phyloP scores from a whole-genome alignment of 2,888 invertebrate species.

The Papilio demoleus region DNA sequence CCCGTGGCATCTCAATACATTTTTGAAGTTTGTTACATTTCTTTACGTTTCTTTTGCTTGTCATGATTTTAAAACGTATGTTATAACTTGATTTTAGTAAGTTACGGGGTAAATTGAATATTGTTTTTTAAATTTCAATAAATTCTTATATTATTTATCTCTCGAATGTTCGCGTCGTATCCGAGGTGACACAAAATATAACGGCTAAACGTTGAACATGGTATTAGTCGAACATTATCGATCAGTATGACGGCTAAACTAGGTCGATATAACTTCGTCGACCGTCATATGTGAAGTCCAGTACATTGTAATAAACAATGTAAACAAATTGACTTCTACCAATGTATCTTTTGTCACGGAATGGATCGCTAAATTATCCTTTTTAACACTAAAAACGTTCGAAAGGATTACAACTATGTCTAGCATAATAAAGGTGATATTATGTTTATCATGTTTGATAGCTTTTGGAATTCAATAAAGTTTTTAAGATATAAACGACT shows the following conservation, averaged over 20 bases:
- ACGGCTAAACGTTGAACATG: neutral
- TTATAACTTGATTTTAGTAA: neutral
- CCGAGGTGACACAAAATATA: neutral
- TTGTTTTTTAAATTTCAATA: too few relatives aligned
- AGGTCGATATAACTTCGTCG: slow-evolving; percentile 10
- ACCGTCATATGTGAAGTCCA: neutral
- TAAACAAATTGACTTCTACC: slow-evolving; percentile 12
- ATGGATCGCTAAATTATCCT: neutral
- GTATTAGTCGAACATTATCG: slow-evolving; percentile 22
- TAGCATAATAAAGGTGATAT: neutral
- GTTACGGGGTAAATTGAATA: too few relatives aligned
- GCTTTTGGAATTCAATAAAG: neutral
- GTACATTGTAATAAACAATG: neutral
- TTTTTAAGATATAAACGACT: too few relatives aligned
- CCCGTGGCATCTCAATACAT: too few relatives aligned
- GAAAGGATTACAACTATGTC: neutral
- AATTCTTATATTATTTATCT: too few relatives aligned
- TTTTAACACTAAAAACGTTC: neutral
- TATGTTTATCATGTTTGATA: too few relatives aligned
- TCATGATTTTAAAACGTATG: neutral
- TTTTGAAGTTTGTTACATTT: too few relatives aligned
- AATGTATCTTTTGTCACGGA: neutral
- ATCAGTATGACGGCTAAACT: slow-evolving; percentile 10
- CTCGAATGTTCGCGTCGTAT: neutral
- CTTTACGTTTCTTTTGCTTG: too few relatives aligned